Evolutionary conservation across 2,113 vertebrate genomes (phyloP).

Genomic region (Corvus hawaiiensis): DNA sequence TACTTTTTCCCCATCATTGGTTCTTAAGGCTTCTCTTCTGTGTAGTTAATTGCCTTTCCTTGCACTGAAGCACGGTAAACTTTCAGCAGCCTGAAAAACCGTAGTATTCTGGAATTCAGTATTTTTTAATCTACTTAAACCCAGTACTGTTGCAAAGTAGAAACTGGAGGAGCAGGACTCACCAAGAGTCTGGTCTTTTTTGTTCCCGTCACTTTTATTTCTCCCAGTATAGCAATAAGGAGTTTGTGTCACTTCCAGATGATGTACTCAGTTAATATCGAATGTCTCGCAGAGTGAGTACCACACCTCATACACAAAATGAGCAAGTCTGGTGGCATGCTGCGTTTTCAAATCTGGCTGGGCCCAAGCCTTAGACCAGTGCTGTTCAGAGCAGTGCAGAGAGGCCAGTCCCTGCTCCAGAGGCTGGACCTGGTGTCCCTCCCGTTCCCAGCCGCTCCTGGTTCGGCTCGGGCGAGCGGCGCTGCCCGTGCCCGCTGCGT

Average conservation of each 20-base stretch:
- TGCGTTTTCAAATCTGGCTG: fast-evolving
- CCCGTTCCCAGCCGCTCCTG: neutral
- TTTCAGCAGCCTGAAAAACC: neutral
- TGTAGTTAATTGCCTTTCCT: neutral
- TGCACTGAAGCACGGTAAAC: neutral
- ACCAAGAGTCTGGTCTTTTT: neutral
- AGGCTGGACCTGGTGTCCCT: fast-evolving
- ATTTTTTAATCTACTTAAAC: neutral
- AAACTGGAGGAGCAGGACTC: neutral
- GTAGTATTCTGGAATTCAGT: neutral
- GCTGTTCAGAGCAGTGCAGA: fast-evolving
- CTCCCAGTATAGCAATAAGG: neutral
- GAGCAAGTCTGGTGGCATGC: no score
- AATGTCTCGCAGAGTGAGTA: fast-evolving
- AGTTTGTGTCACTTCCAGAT: neutral
- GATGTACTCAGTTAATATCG: fast-evolving
- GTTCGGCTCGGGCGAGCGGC: neutral
- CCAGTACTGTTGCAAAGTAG: neutral
- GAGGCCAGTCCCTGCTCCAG: fast-evolving
- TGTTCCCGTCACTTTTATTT: neutral
- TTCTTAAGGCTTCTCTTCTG: neutral
- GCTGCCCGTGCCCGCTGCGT: fast-evolving
- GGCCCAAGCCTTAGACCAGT: fast-evolving
- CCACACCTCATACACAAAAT: neutral
- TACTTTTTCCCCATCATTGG: fast-evolving